Evolutionary conservation across 2,888 invertebrate genomes (phyloP).

Genomic region (Sminthurinus aureus): DNA sequence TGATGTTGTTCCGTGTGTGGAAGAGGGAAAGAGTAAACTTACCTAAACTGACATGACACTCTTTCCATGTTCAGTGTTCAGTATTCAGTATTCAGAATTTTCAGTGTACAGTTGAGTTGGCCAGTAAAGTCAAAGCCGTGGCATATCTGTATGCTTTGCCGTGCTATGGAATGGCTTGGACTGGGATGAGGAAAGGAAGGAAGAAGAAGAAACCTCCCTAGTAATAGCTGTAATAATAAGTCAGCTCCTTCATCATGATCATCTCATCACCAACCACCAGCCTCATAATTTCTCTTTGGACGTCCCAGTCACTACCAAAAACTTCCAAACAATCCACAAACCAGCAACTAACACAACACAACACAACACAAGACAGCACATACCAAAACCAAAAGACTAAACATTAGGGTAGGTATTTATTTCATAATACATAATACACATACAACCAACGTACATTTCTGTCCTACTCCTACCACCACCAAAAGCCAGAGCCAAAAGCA

Average conservation of each 20-base stretch:
- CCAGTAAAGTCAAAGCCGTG: too few relatives aligned
- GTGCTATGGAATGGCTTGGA: neutral
- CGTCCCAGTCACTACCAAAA: constrained; percentile 22
- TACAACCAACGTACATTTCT: too few relatives aligned
- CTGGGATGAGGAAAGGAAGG: constrained; percentile 12
- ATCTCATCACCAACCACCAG: constrained; percentile 42
- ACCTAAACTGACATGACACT: neutral
- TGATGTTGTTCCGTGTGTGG: neutral
- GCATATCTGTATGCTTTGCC: too few relatives aligned
- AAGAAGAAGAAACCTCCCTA: constrained; percentile 36
- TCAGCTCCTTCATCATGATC: constrained; percentile 39
- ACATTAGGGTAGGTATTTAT: too few relatives aligned
- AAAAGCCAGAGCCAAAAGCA: too few relatives aligned
- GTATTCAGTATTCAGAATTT: neutral
- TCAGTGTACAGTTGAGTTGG: too few relatives aligned
- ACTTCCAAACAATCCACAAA: neutral
- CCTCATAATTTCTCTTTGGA: constrained; percentile 39
- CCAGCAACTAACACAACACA: neutral
- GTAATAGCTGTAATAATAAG: constrained; percentile 37
- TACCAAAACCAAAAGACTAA: neutral
- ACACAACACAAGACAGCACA: neutral
- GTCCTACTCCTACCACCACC: too few relatives aligned
- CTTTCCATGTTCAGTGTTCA: neutral
- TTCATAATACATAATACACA: too few relatives aligned
- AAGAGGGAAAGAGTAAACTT: neutral